Percentiles rank a stretch among this genome's conserved stretches.
These are phyloP conservation scores for Caenorhabditis sulstoni DNA, from an alignment of 2,888 invertebrate genomes.

Conservation along the genomic window DNA sequence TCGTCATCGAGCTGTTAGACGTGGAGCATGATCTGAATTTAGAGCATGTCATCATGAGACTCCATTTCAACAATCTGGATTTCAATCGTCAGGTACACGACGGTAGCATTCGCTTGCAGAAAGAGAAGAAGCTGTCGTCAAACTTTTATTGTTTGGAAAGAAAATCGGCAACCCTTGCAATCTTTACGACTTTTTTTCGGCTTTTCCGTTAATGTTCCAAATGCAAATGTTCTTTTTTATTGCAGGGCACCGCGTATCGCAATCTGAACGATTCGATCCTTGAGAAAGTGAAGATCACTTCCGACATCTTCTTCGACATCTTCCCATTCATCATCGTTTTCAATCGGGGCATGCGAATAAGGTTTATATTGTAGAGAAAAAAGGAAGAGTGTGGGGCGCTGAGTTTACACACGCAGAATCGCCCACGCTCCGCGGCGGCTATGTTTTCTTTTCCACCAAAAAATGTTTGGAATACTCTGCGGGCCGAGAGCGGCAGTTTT, in stretches of 20 bases:
- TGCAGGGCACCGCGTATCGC: slow-evolving; percentile 53
- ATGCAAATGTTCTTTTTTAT: background rate
- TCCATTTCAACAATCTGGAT: slow-evolving; percentile 93
- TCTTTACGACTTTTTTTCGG: too few relatives aligned
- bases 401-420: background rate
- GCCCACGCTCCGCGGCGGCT: slow-evolving; percentile 28
- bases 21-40: slow-evolving; percentile 92
- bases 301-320: slow-evolving; percentile 92
- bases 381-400: too few relatives aligned
- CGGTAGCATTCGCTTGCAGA: too few relatives aligned
- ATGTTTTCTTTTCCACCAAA: slow-evolving; percentile 25
- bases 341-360: slow-evolving; percentile 84
- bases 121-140: too few relatives aligned
- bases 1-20: slow-evolving; percentile 91
- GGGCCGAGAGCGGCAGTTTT: slow-evolving; percentile 28
- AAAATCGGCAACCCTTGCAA: too few relatives aligned
- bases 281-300: slow-evolving; percentile 73
- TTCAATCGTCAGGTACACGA: slow-evolving; percentile 57
- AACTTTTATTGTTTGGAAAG: too few relatives aligned
- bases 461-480: slow-evolving; percentile 41
- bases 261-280: slow-evolving; percentile 57
- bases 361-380: slow-evolving; percentile 38
- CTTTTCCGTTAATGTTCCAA: too few relatives aligned
- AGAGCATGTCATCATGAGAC: slow-evolving; percentile 93
- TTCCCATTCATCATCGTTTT: slow-evolving; percentile 98